Base-by-base conservation (phyloP, 2,888 invertebrate genomes). In the Mythimna lalbum region DNA sequence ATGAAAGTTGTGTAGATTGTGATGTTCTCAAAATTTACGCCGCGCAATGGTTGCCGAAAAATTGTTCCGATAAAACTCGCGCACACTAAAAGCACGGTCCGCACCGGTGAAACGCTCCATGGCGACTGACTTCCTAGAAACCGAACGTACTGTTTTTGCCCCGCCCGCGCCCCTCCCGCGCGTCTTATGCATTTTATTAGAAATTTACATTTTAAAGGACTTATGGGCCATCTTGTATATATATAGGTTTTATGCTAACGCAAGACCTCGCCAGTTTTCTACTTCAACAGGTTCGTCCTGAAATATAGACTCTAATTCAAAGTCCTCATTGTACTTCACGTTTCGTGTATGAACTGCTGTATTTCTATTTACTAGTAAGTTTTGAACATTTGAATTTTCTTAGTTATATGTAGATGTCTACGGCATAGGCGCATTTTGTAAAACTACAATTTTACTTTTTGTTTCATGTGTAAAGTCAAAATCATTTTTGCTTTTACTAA, bases 251-350 rank as follows among this genome's bases (percentile, higher is more conserved):
- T n/a, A n/a, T n/a, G n/a, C n/a, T n/a, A n/a, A n/a, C n/a, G 50
- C 57, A 56, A 63, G 63, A 63, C 63, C 63, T 57, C 69, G 53
- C 69, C 69, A 69, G 63, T 69, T 69, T 63, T 69, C 69, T 36
- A 63, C 56, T 63, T 69, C 63, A 19, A 69, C 36, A 31, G 63
- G 69, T 57, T 57, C n/a, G 27, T 69, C 57, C 36, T 69, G 69
- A 69, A 69, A 69, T 50, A 69, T 57, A 50, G 69, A 69, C 55
- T 68, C 53, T 52, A 55, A 52, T 62, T 60, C 61, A 14, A 61
- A 61, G 27, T 55, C 43, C 43, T 55, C 64, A 27, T 63, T 47
- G 47, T 61, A 61, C 61, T 47, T 61, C 31, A 64, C 64, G 63
- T 64, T 64, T 55, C 55, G 64, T 55, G 53, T 64, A 43, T 64